Evolutionary conservation across 2,113 vertebrate genomes (phyloP).

Genomic region (Rousettus leschenaultii): DNA sequence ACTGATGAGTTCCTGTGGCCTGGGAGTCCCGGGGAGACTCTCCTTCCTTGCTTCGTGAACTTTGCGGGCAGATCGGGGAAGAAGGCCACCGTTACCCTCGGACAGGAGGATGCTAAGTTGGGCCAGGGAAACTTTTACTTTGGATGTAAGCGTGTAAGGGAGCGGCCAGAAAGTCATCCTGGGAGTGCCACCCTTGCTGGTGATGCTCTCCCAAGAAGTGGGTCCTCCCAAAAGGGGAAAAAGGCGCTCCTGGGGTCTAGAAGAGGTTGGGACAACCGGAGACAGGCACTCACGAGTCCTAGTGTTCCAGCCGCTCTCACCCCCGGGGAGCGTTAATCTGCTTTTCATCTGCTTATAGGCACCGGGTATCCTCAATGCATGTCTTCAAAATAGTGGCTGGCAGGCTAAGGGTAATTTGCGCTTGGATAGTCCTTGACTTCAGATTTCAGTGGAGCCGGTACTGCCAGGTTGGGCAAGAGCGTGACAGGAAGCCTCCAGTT

Average conservation of each 20-base stretch:
- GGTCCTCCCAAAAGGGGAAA: neutral
- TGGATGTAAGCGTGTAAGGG: neutral
- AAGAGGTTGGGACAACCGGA: neutral
- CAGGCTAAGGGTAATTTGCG: neutral
- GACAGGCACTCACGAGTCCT: neutral
- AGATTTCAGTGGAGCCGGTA: neutral
- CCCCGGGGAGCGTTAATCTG: neutral
- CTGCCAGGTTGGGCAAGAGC: neutral
- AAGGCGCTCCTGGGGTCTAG: neutral
- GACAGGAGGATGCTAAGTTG: slow-evolving; percentile 2
- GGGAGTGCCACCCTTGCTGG: neutral
- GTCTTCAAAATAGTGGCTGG: neutral
- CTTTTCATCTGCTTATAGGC: neutral
- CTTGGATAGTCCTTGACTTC: neutral
- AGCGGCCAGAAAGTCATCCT: neutral
- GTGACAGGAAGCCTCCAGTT: neutral
- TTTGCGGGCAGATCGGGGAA: neutral
- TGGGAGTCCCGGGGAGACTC: neutral
- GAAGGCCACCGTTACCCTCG: neutral
- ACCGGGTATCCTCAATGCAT: neutral
- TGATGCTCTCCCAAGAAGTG: neutral
- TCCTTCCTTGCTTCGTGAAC: neutral
- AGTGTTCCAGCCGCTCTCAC: neutral
- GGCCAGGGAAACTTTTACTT: slow-evolving; percentile 65
- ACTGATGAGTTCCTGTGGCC: neutral